These are phyloP conservation scores for Porites divaricata DNA, from an alignment of 92 coral and sea anemone genomes.

Conservation along the genomic window DNA sequence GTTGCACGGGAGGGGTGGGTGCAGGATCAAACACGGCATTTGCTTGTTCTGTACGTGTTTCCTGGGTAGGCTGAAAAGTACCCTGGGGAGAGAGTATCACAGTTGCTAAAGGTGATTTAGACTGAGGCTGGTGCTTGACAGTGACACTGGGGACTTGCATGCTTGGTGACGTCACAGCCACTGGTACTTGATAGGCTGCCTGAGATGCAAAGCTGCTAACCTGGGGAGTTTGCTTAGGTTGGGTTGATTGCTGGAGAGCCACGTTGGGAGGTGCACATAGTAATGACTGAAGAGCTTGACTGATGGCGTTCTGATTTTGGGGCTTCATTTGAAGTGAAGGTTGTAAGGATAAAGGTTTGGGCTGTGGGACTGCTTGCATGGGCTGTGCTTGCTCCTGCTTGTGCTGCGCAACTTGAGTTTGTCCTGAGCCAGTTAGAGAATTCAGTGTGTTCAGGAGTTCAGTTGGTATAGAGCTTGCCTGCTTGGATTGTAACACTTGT, in stretches of 20 bases:
- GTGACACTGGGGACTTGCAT: conserved; percentile 30
- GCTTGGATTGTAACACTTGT: conserved; percentile 38
- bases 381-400: conserved; percentile 43
- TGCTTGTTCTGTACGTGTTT: conserved; percentile 9
- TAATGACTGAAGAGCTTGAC: conserved; percentile 39
- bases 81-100: conserved; percentile 30
- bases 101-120: conserved; percentile 4
- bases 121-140: conserved; percentile 25
- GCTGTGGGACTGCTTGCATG: conserved; percentile 10
- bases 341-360: conserved; percentile 8
- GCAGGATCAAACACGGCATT: conserved; percentile 3
- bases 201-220: conserved; percentile 23
- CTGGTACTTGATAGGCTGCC: not conserved
- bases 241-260: conserved; percentile 21
- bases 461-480: conserved; percentile 23
- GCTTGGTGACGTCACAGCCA: not conserved
- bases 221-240: conserved; percentile 9
- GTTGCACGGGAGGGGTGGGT: conserved; percentile 9
- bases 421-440: conserved; percentile 22
- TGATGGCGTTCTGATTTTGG: conserved; percentile 44
- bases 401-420: conserved; percentile 13
- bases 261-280: conserved; percentile 42
- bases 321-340: conserved; percentile 47
- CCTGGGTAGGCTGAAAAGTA: conserved; percentile 26
- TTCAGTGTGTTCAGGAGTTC: conserved; percentile 35